phyloP scores from a whole-genome alignment of 2,113 vertebrate species.

The Aplodontia rufa region DNA sequence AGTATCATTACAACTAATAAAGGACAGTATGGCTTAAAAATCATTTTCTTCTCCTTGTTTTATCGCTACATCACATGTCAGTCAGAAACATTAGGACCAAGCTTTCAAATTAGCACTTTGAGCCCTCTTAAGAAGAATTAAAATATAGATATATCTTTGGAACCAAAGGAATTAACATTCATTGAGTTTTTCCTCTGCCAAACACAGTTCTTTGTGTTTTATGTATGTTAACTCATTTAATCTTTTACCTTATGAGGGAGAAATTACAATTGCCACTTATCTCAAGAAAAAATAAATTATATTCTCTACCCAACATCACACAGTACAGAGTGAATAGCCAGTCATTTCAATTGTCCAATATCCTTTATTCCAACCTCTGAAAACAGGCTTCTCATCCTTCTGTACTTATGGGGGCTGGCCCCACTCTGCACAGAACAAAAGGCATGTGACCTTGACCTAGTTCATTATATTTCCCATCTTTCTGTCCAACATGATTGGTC shows the following conservation, averaged over 20 bases:
- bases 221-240: conserved; percentile 36
- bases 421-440: not conserved
- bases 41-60: not conserved
- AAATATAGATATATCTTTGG: conserved; percentile 23
- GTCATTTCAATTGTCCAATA: not conserved
- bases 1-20: not conserved
- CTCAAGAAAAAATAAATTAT: not conserved
- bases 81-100: conserved; percentile 23
- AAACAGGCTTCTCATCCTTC: not conserved
- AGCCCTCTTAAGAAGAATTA: conserved; percentile 25
- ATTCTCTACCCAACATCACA: not conserved
- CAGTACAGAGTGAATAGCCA: not conserved
- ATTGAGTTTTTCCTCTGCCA: conserved; percentile 2
- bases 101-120: not conserved
- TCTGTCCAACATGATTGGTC: not conserved
- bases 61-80: not conserved
- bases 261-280: conserved; percentile 31
- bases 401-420: not conserved
- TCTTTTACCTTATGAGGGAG: not conserved
- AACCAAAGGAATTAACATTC: conserved; percentile 28
- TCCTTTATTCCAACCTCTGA: not conserved
- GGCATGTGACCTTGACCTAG: not conserved
- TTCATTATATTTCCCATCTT: not conserved
- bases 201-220: not conserved
- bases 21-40: not conserved